These are phyloP conservation scores for Falco punctatus DNA, from an alignment of 2,113 vertebrate genomes.

Conservation along the genomic window DNA sequence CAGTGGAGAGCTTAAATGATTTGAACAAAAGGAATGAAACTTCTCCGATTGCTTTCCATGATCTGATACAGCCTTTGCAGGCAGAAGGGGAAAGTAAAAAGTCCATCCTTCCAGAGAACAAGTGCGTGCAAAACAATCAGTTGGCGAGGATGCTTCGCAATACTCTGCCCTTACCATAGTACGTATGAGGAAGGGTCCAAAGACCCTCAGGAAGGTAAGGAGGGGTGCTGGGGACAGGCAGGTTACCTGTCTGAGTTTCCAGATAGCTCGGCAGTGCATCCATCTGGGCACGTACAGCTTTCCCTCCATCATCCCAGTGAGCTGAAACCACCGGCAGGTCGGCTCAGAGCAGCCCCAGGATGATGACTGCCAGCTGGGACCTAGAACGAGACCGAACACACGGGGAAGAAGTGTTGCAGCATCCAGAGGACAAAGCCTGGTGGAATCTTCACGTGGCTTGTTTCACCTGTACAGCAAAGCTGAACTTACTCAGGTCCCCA, in stretches of 20 bases:
- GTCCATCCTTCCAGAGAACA: background rate
- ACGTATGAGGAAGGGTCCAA: background rate
- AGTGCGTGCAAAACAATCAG: background rate
- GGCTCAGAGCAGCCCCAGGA: background rate
- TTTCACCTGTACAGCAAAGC: background rate
- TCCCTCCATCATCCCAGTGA: background rate
- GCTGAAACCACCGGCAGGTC: background rate
- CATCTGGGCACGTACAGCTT: background rate
- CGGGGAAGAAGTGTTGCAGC: fast-evolving
- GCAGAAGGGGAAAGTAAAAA: background rate
- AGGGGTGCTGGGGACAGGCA: background rate
- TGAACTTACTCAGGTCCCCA: background rate
- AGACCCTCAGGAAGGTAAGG: background rate
- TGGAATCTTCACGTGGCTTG: background rate
- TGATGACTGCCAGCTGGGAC: fast-evolving
- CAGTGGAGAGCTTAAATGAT: background rate
- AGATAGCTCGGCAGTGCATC: background rate
- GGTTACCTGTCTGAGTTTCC: background rate
- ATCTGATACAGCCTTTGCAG: background rate
- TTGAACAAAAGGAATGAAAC: background rate
- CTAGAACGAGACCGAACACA: background rate
- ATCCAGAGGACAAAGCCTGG: background rate
- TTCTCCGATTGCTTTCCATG: background rate
- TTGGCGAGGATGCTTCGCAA: background rate
- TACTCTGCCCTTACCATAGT: background rate